phyloP scores from a whole-genome alignment of 35 echinoderm and acorn worm genomes.

The Heliocidaris tuberculata region DNA sequence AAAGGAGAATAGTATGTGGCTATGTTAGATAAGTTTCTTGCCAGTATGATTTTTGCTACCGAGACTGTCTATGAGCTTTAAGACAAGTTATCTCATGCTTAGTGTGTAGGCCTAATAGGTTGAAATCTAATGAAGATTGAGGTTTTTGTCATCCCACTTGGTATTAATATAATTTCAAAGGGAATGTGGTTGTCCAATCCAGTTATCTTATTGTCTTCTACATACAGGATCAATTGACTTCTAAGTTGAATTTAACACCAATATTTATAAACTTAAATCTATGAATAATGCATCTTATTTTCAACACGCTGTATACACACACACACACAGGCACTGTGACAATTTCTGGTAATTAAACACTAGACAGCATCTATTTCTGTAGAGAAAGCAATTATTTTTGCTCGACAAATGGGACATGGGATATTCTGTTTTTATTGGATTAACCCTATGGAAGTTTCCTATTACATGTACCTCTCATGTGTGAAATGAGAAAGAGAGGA shows the following conservation, averaged over 20 bases:
- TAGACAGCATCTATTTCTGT: background rate
- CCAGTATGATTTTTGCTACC: no score
- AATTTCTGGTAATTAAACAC: background rate
- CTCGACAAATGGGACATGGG: background rate
- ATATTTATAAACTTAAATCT: background rate
- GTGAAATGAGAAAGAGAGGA: background rate
- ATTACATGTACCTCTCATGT: background rate
- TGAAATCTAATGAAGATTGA: background rate
- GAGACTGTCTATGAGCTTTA: no score
- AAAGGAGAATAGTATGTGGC: no score
- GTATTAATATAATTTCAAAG: background rate
- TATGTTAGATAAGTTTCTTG: no score
- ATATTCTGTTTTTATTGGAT: background rate
- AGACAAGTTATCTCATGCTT: no score
- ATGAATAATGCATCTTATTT: background rate
- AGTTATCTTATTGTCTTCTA: background rate
- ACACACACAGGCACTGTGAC: background rate
- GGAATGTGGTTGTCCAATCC: background rate
- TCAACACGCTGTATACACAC: background rate
- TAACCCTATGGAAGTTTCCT: background rate
- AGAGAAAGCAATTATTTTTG: background rate
- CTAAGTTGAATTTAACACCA: background rate
- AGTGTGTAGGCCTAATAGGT: background rate
- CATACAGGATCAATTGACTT: background rate
- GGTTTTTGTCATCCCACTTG: background rate